phyloP scores from a whole-genome alignment of 92 coral and sea anemone species.

The Palythoa heliodiscus region DNA sequence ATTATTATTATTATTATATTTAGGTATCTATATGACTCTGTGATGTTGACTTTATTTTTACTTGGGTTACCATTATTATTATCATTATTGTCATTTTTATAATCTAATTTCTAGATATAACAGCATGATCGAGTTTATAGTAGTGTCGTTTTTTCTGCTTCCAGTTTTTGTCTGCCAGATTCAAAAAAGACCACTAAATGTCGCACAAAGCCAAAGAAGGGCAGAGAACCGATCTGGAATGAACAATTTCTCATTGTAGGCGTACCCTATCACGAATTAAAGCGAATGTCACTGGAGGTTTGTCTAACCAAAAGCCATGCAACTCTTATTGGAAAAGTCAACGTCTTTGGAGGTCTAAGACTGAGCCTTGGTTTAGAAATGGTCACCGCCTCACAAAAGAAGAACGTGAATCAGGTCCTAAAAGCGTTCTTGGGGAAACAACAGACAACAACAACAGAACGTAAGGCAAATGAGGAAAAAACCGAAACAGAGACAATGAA shows the following conservation, averaged over 20 bases:
- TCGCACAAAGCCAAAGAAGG: constrained; percentile 75
- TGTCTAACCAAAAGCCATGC: constrained; percentile 75
- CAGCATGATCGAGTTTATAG: too few relatives aligned
- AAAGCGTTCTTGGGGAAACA: constrained; percentile 47
- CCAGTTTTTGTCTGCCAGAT: constrained; percentile 87
- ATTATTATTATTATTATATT: too few relatives aligned
- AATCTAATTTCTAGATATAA: too few relatives aligned
- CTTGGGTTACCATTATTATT: too few relatives aligned
- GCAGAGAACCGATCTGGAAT: constrained; percentile 88
- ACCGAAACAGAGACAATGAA: neutral
- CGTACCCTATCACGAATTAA: constrained; percentile 72
- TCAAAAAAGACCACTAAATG: constrained; percentile 85
- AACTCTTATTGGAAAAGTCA: constrained; percentile 60
- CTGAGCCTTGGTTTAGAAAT: constrained; percentile 72
- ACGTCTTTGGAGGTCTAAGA: constrained; percentile 81
- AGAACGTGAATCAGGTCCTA: constrained; percentile 59
- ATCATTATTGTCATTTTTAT: too few relatives aligned
- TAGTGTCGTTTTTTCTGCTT: neutral
- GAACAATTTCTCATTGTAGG: constrained; percentile 89
- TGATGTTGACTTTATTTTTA: too few relatives aligned
- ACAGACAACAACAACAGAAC: constrained; percentile 19
- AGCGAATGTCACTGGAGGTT: constrained; percentile 79
- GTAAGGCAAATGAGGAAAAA: neutral
- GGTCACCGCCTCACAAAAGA: constrained; percentile 67
- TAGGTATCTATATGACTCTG: too few relatives aligned